Evolutionary conservation across 2,113 vertebrate genomes (phyloP).

Genomic region (Gambusia affinis): DNA sequence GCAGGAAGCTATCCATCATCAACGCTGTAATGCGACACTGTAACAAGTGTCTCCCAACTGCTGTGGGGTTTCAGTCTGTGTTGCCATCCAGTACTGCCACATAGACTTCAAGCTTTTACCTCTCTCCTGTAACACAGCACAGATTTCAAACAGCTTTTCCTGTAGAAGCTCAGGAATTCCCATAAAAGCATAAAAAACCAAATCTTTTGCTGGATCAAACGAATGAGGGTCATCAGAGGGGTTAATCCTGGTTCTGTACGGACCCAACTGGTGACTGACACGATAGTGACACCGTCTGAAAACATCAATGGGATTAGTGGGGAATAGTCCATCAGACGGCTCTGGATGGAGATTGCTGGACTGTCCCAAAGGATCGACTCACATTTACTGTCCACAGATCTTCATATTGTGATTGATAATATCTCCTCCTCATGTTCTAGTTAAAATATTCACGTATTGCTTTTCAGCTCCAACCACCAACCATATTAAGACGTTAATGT

Average conservation of each 20-base stretch:
- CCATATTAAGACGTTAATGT: neutral
- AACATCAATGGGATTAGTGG: slow-evolving; percentile 60
- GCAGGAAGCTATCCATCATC: slow-evolving; percentile 56
- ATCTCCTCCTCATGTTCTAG: neutral
- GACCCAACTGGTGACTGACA: slow-evolving; percentile 42
- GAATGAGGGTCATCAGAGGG: slow-evolving; percentile 20
- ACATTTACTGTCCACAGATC: too few species aligned
- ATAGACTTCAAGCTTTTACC: slow-evolving; percentile 27
- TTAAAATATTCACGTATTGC: neutral
- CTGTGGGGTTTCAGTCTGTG: neutral
- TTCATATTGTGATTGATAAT: neutral
- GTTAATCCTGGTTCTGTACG: slow-evolving; percentile 54
- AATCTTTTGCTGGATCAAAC: slow-evolving; percentile 33
- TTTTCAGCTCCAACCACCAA: too few species aligned
- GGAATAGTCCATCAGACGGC: slow-evolving; percentile 20
- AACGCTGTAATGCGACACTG: slow-evolving; percentile 10
- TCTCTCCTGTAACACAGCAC: slow-evolving; percentile 16
- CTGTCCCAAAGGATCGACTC: slow-evolving; percentile 7
- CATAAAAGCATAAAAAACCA: neutral
- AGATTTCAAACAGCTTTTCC: neutral
- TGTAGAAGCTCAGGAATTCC: slow-evolving; percentile 4
- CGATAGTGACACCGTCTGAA: slow-evolving; percentile 40
- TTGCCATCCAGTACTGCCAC: neutral
- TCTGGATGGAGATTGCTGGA: neutral
- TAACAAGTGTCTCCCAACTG: slow-evolving; percentile 35